These are phyloP conservation scores for Oncorhynchus masou DNA, from an alignment of 2,113 vertebrate genomes.

Conservation along the genomic window DNA sequence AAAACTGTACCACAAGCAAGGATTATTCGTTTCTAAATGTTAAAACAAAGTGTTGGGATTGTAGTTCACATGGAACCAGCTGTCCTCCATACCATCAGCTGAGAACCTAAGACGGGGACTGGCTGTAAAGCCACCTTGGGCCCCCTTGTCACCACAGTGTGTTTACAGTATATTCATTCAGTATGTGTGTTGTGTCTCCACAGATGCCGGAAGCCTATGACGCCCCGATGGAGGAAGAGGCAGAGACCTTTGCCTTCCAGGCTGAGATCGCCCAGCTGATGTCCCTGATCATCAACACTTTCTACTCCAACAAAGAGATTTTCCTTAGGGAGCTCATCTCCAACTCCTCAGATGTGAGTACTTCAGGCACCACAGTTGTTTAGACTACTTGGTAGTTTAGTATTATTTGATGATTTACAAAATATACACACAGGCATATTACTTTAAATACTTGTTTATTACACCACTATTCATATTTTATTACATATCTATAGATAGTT, in stretches of 20 bases:
- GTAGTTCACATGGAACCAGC: too few species aligned
- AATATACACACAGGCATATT: background rate
- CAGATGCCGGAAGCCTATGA: constrained; percentile 76
- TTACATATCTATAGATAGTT: too few species aligned
- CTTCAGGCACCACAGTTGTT: too few species aligned
- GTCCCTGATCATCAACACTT: constrained; percentile 83
- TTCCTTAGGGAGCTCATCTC: constrained; percentile 82
- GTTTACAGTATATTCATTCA: background rate
- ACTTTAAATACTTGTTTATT: background rate
- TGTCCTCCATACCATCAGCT: too few species aligned
- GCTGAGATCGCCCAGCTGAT: constrained; percentile 84
- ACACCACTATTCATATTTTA: background rate
- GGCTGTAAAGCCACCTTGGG: too few species aligned
- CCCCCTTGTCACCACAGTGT: background rate
- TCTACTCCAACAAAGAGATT: constrained; percentile 84
- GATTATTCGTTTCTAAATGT: too few species aligned
- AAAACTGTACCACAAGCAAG: too few species aligned
- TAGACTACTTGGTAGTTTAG: too few species aligned
- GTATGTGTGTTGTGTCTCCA: constrained; percentile 1
- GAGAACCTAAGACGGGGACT: too few species aligned
- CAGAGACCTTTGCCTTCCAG: constrained; percentile 82
- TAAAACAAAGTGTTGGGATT: too few species aligned
- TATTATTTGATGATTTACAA: too few species aligned
- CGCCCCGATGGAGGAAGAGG: constrained; percentile 76
- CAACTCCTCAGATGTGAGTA: constrained; percentile 81